Conservation (phyloP, 1,140 invertebrate species). For the Zaprionus inermis region DNA sequence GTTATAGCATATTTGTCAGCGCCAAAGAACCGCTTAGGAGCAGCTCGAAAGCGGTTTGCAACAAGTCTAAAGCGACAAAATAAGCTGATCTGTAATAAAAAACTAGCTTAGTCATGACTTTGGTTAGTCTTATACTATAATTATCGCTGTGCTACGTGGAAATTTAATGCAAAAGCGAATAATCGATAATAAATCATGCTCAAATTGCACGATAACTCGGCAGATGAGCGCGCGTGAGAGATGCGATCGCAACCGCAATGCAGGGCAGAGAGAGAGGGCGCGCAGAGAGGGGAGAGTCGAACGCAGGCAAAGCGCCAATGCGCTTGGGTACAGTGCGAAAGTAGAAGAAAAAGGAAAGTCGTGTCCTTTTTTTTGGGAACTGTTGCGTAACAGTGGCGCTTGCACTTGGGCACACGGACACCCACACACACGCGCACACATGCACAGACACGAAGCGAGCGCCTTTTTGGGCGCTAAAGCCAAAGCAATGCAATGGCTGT, state of each 20-base stretch:
- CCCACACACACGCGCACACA: not conserved
- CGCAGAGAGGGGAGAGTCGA: not conserved
- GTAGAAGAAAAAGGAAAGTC: not conserved
- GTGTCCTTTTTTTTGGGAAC: not conserved
- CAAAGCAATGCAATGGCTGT: not conserved
- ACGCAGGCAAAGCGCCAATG: not conserved
- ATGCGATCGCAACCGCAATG: not conserved
- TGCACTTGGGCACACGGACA: too few relatives aligned
- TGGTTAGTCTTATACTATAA: too few relatives aligned
- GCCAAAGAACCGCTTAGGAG: not conserved
- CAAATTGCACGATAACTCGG: too few relatives aligned
- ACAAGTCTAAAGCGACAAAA: not conserved
- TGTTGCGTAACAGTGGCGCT: not conserved
- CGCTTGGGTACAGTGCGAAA: not conserved
- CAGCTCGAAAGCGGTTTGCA: not conserved
- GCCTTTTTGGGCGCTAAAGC: not conserved
- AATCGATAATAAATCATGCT: not conserved
- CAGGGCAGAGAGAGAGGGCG: too few relatives aligned
- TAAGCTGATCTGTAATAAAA: too few relatives aligned
- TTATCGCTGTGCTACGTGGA: not conserved
- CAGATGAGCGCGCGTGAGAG: too few relatives aligned
- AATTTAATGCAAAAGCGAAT: not conserved
- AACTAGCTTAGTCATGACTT: too few relatives aligned
- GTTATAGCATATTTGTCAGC: constrained; percentile 2
- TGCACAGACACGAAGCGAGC: not conserved